Base-by-base conservation (phyloP, 2,797 vertebrate genomes). In the Pagetopsis macropterus region DNA sequence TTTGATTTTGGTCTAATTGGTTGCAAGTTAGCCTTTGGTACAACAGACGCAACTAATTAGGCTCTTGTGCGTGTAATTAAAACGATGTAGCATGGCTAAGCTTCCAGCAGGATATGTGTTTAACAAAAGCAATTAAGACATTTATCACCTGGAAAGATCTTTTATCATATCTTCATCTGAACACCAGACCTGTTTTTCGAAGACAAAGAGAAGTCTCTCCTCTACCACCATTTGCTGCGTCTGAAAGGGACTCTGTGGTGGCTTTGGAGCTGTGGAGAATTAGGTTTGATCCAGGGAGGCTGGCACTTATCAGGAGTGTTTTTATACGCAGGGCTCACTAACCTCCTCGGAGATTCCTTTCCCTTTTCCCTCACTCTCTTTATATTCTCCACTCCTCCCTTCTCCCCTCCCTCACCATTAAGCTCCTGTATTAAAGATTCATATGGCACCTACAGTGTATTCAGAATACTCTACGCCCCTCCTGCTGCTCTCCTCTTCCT, bases 11-110 rank as follows among this genome's bases (percentile, higher is more conserved):
- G 79, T 88, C 86, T 95, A 94, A 95, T 94, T 93, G 91, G 90
- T 83, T 91, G 86, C 76, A 87, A 82, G 88, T 89, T 93, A 88
- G 92, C 93, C 93, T 89, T 91, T 91, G 90, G 93, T 92, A 90
- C 81, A 89, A 88, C 85, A 87, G 91, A 93, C 94, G 91, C 73
- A 89, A 89, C 93, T 95, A 94, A 95, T 95, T 95, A 95, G 92
- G 86, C 84, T 88, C 88, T 87, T 84, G 88, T 87, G 89, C 85
- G 75, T 91, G 89, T 94, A 93, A 95, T 95, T 94, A 94, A 94
- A 93, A 93, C 75, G 82, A 91, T 92, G 91, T 92, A 91, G 79
- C 85, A 72, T 90, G 87, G 89, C 91, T 87, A 64, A 72, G 83
- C 82, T 90, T 92, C 87, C 91, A 91, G 88, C 90, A 85, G 87